These are phyloP conservation scores for Bucco capensis DNA, from an alignment of 2,113 vertebrate species.

Conservation along the genomic window DNA sequence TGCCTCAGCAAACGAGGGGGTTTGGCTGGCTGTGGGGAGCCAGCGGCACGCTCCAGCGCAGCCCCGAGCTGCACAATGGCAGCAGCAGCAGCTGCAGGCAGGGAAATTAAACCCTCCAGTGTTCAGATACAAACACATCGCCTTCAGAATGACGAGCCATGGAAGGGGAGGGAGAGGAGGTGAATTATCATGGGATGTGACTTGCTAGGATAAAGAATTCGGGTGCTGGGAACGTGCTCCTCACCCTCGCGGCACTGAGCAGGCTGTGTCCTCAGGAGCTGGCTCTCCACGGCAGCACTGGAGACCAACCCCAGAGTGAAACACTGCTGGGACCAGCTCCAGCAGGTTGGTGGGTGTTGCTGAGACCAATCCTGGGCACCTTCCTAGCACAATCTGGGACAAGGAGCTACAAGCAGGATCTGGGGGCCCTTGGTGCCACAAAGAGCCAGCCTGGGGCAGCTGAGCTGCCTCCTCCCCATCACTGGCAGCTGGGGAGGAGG, in stretches of 20 bases:
- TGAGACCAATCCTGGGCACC: rapidly evolving
- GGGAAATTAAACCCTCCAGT: background rate
- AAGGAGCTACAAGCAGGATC: rapidly evolving
- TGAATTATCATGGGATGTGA: background rate
- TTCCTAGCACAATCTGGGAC: background rate
- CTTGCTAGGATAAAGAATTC: rapidly evolving
- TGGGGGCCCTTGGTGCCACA: background rate
- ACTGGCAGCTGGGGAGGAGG: background rate
- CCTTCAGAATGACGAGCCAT: background rate
- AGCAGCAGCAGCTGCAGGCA: conserved; percentile 2
- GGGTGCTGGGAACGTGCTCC: background rate
- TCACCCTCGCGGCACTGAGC: rapidly evolving
- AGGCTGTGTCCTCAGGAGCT: background rate
- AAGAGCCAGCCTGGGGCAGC: background rate
- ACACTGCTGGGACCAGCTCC: background rate
- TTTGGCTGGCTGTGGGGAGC: conserved; percentile 3
- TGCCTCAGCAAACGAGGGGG: conserved; percentile 12
- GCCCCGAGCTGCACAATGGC: background rate
- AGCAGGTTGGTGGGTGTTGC: background rate
- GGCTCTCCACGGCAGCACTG: rapidly evolving
- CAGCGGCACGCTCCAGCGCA: background rate
- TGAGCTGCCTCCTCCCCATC: background rate
- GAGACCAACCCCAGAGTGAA: rapidly evolving
- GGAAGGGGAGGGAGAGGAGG: background rate
- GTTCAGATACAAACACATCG: background rate